Evolutionary conservation across 2,797 vertebrate genomes (phyloP).

Genomic region (Notoglanidium macrostoma): DNA sequence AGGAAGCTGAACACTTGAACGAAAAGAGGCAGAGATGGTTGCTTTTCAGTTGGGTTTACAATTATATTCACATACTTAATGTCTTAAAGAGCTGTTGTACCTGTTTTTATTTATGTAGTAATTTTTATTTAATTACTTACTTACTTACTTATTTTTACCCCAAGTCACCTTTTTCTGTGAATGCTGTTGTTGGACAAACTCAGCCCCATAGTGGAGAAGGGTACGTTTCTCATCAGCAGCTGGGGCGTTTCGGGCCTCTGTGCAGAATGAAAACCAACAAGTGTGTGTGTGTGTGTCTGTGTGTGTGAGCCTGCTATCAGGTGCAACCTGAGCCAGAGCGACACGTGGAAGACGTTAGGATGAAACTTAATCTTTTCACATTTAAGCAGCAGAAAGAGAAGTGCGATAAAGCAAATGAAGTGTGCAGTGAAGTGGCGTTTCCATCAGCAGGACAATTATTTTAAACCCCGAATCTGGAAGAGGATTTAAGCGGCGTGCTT

Average conservation of each 20-base stretch:
- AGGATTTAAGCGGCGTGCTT: background rate
- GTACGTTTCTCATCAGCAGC: constrained; percentile 7
- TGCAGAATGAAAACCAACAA: constrained; percentile 15
- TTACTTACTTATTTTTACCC: too few species aligned
- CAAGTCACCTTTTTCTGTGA: background rate
- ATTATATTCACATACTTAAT: constrained; percentile 1
- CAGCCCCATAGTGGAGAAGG: constrained; percentile 2
- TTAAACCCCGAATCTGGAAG: constrained; percentile 9
- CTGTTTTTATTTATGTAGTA: background rate
- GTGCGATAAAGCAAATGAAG: constrained; percentile 33
- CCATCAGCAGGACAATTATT: constrained; percentile 8
- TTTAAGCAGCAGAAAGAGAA: constrained; percentile 42
- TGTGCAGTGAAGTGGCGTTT: constrained; percentile 7
- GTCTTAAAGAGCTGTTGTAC: constrained; percentile 6
- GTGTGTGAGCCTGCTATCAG: constrained; percentile 43
- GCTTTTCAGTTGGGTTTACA: background rate
- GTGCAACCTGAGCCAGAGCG: constrained; percentile 61
- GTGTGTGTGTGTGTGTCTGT: constrained; percentile 10
- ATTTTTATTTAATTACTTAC: too few species aligned
- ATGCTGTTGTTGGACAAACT: background rate
- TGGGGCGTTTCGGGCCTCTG: background rate
- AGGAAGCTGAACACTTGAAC: background rate
- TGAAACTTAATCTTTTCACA: constrained; percentile 50
- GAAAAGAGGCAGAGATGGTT: constrained; percentile 6
- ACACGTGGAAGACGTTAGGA: constrained; percentile 40